Evolutionary conservation across 2,797 vertebrate genomes (phyloP), one percentile per base, ranked within the genome.

Genomic region (Liasis olivaceus): DNA sequence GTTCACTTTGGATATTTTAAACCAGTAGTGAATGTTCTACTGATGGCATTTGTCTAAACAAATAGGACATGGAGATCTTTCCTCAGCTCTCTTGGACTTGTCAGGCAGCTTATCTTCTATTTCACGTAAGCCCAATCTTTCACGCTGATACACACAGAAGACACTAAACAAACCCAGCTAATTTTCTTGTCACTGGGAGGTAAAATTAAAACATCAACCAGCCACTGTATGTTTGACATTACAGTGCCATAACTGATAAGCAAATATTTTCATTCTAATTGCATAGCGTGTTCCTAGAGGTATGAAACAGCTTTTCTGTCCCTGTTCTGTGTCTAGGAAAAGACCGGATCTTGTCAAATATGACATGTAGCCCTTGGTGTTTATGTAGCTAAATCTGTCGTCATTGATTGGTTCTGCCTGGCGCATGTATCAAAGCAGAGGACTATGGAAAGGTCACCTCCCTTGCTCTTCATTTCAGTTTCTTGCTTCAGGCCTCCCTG

Each of bases 371-470:
- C 89, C 91, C 60, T 81, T 87, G 36, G 62, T 96, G 93, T 96
- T 97, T 97, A 92, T 94, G 93, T 95, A 96, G 62, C 92, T 96
- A 95, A 97, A 94, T 93, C 95, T 96, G 88, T 94, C 94, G 89
- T 84, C 91, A 93, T 96, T 94, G 94, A 94, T 96, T 96, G 92
- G 96, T 96, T 97, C 95, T 97, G 95, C 95, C 94, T 94, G 89
- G 91, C 66, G 62, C 64, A 14, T 92, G 95, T 96, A 96, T 97
- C 96, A 97, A 97, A 97, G 94, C 1, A 26, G 64, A 95, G 77
- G 66, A 69, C 92, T 93, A 94, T 85, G 90, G 95, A 92, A 90
- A 95, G 96, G 96, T 94, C 88, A 0, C 60, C 81, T 20, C 85
- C 90, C 89, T 94, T 95, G 91, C 92, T 96, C 93, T 96, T 92